Evolutionary conservation across 2,888 invertebrate species (phyloP).

Genomic region (Myopa testacea): DNA sequence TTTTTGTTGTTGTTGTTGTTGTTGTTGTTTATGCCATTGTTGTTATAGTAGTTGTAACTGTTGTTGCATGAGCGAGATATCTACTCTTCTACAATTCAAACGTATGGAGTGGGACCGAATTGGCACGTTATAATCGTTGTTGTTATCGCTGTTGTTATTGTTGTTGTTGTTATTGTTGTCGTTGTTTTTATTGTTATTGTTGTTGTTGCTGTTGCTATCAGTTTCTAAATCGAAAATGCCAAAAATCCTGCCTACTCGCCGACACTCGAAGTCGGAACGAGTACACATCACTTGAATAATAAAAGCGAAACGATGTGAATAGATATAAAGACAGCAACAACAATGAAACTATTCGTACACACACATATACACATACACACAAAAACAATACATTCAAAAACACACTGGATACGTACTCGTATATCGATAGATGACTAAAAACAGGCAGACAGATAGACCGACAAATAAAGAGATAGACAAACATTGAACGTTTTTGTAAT

Average conservation of each 20-base stretch:
- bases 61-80: constrained; percentile 5
- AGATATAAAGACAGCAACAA: constrained; percentile 23
- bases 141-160: background rate
- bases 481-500: constrained; percentile 59
- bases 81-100: background rate
- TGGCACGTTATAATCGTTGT: background rate
- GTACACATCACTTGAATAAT: constrained; percentile 12
- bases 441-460: background rate
- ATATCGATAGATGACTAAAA: background rate
- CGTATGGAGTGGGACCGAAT: constrained; percentile 17
- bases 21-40: background rate
- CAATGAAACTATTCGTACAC: no score
- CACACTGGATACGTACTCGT: background rate
- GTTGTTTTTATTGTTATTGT: background rate
- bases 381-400: background rate
- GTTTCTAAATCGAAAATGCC: constrained; percentile 40
- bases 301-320: constrained; percentile 31
- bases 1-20: constrained; percentile 51
- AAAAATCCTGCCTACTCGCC: constrained; percentile 34
- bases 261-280: background rate
- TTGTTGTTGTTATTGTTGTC: background rate
- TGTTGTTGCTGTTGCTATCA: constrained; percentile 14
- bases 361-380: background rate
- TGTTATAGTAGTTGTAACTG: background rate
- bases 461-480: constrained; percentile 14